A percentile compares a stretch with the other conserved stretches of the same genome.
These are phyloP conservation scores for Siphamia tubifer DNA, from an alignment of 2,113 vertebrate species.

Conservation along the genomic window DNA sequence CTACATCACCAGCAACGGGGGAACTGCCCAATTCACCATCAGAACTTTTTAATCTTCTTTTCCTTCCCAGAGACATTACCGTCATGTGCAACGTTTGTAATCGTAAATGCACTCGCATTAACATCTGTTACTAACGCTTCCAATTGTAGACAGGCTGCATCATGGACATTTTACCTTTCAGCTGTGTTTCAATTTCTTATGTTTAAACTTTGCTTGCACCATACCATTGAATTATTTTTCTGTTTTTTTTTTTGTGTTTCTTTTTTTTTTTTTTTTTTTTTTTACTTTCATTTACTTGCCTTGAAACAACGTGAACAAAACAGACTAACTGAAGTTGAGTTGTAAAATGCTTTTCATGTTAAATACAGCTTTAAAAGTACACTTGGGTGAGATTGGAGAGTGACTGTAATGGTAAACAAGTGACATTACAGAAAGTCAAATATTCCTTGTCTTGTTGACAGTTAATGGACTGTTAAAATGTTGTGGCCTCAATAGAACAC, in stretches of 20 bases:
- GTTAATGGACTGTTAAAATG: too few species aligned
- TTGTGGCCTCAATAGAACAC: too few species aligned
- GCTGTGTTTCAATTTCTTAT: slow-evolving; percentile 45
- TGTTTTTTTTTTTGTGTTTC: slow-evolving; percentile 8
- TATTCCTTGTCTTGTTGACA: too few species aligned
- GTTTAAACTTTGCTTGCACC: slow-evolving; percentile 35
- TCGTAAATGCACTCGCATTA: slow-evolving; percentile 44
- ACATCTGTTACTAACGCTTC: slow-evolving; percentile 67
- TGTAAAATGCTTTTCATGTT: slow-evolving; percentile 32
- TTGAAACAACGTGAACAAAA: slow-evolving; percentile 43
- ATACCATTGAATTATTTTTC: slow-evolving; percentile 25
- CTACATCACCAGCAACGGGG: slow-evolving; percentile 62
- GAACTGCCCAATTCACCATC: neutral
- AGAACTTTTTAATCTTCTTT: slow-evolving; percentile 18
- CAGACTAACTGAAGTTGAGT: neutral
- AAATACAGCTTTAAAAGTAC: slow-evolving; percentile 25
- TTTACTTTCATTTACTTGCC: slow-evolving; percentile 28
- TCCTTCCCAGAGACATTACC: slow-evolving; percentile 5
- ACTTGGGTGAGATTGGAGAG: neutral
- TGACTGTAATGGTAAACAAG: neutral
- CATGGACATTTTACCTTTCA: slow-evolving; percentile 62
- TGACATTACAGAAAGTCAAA: too few species aligned
- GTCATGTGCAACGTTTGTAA: slow-evolving; percentile 33
- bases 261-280: slow-evolving; percentile 10
- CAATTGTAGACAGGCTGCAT: slow-evolving; percentile 37